These are phyloP conservation scores for Mormyrus hasselquistii DNA, from an alignment of 2,797 vertebrate genomes.

Conservation along the genomic window DNA sequence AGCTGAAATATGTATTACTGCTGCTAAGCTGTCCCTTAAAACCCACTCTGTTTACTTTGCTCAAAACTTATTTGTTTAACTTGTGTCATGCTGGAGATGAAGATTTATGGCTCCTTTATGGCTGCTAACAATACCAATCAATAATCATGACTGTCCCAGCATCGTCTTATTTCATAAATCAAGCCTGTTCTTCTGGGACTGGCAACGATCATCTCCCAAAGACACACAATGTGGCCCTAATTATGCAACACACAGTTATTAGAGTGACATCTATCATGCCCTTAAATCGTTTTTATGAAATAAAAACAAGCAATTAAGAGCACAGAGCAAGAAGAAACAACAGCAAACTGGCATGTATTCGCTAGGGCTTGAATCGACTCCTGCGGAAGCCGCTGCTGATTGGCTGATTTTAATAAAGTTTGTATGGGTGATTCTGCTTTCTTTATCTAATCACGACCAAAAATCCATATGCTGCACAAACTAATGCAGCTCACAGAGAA, in stretches of 20 bases:
- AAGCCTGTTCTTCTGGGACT: conserved; percentile 58
- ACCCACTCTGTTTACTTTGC: conserved; percentile 43
- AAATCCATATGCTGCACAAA: not conserved
- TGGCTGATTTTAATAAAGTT: conserved; percentile 12
- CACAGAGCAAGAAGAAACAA: not conserved
- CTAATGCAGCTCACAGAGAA: conserved; percentile 9
- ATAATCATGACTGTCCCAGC: conserved; percentile 70
- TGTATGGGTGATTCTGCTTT: not conserved
- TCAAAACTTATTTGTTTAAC: conserved; percentile 66
- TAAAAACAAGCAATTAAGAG: conserved; percentile 15
- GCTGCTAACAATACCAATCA: conserved; percentile 77
- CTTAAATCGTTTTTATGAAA: conserved; percentile 22
- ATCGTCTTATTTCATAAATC: conserved; percentile 75
- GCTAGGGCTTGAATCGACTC: not conserved
- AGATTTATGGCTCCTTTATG: conserved; percentile 73
- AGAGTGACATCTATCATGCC: conserved; percentile 41
- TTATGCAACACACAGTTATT: conserved; percentile 45
- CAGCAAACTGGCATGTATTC: not conserved
- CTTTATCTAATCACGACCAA: conserved; percentile 3
- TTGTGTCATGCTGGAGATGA: conserved; percentile 64
- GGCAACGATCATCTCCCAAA: conserved; percentile 67
- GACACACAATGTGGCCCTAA: conserved; percentile 49
- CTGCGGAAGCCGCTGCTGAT: not conserved
- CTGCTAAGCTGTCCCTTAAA: conserved; percentile 53
- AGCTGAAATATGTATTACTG: conserved; percentile 56